phyloP scores from a whole-genome alignment of 2,113 vertebrate genomes.

The Sinocyclocheilus anshuiensis region DNA sequence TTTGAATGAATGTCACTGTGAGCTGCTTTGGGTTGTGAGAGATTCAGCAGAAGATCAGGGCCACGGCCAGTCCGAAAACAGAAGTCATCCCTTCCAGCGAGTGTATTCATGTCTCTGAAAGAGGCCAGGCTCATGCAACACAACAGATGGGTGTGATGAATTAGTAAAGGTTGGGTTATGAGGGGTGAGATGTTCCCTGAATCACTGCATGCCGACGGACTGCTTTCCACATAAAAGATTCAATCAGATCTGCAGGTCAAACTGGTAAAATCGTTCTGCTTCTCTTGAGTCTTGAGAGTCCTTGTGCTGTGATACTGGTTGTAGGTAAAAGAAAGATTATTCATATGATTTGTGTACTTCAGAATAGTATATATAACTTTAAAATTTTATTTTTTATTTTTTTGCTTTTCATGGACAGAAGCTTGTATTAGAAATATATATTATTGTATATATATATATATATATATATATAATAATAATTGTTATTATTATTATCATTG shows the following conservation, averaged over 20 bases:
- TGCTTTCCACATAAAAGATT: constrained; percentile 67
- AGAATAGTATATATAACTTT: neutral
- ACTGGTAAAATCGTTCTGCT: constrained; percentile 69
- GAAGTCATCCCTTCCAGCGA: constrained; percentile 18
- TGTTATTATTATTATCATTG: too few species aligned
- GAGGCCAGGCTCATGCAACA: constrained; percentile 60
- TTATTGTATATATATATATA: too few species aligned
- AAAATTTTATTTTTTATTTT: neutral
- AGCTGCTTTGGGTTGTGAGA: neutral
- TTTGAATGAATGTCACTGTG: neutral
- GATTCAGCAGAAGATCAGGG: constrained; percentile 4
- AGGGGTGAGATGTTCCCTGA: constrained; percentile 49
- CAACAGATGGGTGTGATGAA: constrained; percentile 75
- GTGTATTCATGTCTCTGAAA: neutral
- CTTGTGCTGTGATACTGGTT: constrained; percentile 15
- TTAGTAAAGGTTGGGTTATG: constrained; percentile 70
- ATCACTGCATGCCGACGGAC: constrained; percentile 44
- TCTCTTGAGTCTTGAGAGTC: constrained; percentile 43
- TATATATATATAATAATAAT: too few species aligned
- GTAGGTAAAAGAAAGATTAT: neutral
- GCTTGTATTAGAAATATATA: neutral
- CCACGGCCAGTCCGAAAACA: constrained; percentile 20
- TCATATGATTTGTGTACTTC: neutral
- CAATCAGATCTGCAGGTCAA: constrained; percentile 62
- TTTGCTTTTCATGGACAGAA: neutral